Evolutionary conservation across 2,113 vertebrate species (phyloP), one percentile per base, ranked within the genome.

Genomic region (Serinus canaria): DNA sequence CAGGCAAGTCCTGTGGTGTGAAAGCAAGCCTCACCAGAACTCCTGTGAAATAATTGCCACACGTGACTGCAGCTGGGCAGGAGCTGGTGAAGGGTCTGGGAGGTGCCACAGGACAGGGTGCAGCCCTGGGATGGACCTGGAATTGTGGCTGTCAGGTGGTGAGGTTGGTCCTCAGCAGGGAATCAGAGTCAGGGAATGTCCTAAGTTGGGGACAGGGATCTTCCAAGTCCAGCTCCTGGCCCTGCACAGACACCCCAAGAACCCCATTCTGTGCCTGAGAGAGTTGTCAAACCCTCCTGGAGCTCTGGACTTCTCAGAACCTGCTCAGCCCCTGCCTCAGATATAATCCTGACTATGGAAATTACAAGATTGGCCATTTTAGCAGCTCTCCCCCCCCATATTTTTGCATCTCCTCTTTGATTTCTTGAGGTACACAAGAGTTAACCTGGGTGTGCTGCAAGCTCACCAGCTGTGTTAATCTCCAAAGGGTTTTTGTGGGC

Each of bases 51-150:
- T 77, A 75, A 88, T 63, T 82, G 59, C 64, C 46, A 10, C 56
- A 8, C 3, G 1, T 47, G 91, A 52, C 11, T 7, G 56, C 50
- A 46, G 13, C 7, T 24, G 66, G 68, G 74, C 75, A 53, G 25
- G 6, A 73, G 33, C 27, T 87, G 77, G 39, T 43, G 50, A 30
- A 18, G 22, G 10, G 79, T 28, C 31, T 0, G 18, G 53, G 3
- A 25, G 70, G 47, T 44, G 55, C 22, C 31, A 30, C 33, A 30
- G 69, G 35, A 52, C 46, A 33, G 25, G 56, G 50, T 0, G 0
- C 4, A 75, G 64, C 15, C 39, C 63, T 23, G 33, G 13, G 39
- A 56, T 0, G 11, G 64, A 30, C 33, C 41, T 13, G 0, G 0
- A 25, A 24, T 18, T 0, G 8, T 0, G 21, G 46, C 44, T 27